phyloP scores from a whole-genome alignment of 1,140 invertebrate genomes.

The Meteorus sp. region DNA sequence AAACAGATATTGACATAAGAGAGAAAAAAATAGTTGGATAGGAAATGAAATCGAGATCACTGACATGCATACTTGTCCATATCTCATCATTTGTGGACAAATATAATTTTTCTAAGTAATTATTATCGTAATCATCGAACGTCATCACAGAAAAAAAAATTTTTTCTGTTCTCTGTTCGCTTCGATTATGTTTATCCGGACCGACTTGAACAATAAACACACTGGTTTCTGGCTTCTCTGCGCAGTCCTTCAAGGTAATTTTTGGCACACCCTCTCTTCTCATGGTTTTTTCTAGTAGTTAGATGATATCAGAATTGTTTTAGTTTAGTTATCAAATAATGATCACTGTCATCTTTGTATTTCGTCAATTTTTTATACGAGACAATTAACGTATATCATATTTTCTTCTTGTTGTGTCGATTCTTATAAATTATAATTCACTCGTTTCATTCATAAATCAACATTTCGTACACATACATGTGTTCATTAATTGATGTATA shows the following conservation, averaged over 20 bases:
- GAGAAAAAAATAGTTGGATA: not conserved
- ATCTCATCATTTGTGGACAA: too few species aligned
- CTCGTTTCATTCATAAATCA: too few species aligned
- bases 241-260: conserved; percentile 55
- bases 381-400: too few species aligned
- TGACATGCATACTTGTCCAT: conserved; percentile 7
- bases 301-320: conserved; percentile 38
- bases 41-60: not conserved
- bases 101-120: conserved; percentile 11
- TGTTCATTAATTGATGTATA: too few species aligned
- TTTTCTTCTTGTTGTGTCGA: too few species aligned
- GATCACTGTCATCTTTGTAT: too few species aligned
- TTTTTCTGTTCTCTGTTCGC: conserved; percentile 54
- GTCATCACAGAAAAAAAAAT: conserved; percentile 35
- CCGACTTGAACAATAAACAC: too few species aligned
- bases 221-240: conserved; percentile 54
- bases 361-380: too few species aligned
- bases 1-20: too few species aligned
- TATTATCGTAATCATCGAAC: conserved; percentile 47
- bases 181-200: conserved; percentile 55
- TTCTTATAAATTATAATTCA: too few species aligned
- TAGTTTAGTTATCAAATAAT: conserved; percentile 41
- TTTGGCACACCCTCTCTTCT: conserved; percentile 34
- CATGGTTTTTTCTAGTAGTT: conserved; percentile 24
- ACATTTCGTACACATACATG: too few species aligned